These are phyloP conservation scores for Hemiprocne comata DNA, from an alignment of 2,113 vertebrate species.

Conservation along the genomic window DNA sequence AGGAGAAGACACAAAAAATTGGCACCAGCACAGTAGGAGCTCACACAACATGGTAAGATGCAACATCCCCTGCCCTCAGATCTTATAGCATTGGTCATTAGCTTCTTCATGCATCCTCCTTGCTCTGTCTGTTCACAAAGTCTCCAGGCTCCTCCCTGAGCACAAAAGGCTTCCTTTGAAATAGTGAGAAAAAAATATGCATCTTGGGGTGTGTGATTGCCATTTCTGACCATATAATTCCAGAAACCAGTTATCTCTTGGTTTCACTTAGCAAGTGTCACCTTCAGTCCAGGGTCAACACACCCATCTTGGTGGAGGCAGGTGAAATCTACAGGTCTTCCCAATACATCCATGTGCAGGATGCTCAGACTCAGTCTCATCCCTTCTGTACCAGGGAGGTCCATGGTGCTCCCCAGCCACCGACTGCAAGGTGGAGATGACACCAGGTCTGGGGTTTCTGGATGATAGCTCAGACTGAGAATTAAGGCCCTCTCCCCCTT, in stretches of 20 bases:
- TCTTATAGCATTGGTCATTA: neutral
- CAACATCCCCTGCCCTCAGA: neutral
- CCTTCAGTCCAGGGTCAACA: neutral
- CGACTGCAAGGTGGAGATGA: neutral
- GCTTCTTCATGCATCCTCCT: neutral
- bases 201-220: neutral
- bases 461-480: neutral
- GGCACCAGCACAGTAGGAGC: neutral
- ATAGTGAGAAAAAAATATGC: neutral
- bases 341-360: neutral
- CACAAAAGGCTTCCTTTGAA: neutral
- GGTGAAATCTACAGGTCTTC: neutral
- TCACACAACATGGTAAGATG: neutral
- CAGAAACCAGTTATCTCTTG: neutral
- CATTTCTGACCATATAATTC: neutral
- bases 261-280: neutral
- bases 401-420: neutral
- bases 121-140: neutral
- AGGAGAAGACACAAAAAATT: constrained; percentile 19
- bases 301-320: neutral
- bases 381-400: neutral
- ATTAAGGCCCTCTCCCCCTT: neutral
- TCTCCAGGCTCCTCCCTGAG: neutral
- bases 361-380: neutral
- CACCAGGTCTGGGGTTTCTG: neutral